Conservation (phyloP, 2,797 vertebrate species). For the Novumbra hubbsi region DNA sequence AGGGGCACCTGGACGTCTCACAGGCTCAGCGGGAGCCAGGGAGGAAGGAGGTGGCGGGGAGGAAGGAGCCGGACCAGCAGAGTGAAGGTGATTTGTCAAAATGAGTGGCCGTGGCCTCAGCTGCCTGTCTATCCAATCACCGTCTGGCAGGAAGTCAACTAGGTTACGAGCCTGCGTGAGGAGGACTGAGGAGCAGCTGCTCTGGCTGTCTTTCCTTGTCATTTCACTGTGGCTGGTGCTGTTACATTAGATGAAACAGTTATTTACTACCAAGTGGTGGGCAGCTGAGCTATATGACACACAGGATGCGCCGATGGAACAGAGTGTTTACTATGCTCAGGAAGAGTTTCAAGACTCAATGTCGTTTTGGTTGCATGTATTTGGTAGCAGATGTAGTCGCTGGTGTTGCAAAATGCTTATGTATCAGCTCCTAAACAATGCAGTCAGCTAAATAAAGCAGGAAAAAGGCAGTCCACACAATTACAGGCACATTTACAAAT, state of each 20-base stretch:
- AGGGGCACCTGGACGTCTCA: not conserved
- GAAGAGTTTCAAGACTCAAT: not conserved
- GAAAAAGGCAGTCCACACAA: too few species aligned
- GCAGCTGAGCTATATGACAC: not conserved
- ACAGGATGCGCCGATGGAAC: not conserved
- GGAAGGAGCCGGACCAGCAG: constrained; percentile 1
- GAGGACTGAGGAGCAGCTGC: not conserved
- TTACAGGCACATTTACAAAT: too few species aligned
- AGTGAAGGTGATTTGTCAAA: constrained; percentile 56
- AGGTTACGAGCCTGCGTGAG: not conserved
- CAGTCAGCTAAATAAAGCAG: too few species aligned
- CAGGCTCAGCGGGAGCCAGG: not conserved
- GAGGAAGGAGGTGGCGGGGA: not conserved
- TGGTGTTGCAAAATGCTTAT: too few species aligned
- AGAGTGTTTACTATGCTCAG: not conserved
- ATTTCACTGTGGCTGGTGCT: not conserved
- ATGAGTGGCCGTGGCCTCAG: constrained; percentile 39
- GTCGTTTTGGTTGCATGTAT: too few species aligned
- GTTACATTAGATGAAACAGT: constrained; percentile 1
- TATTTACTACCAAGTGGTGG: constrained; percentile 1
- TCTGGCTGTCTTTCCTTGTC: not conserved
- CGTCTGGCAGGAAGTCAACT: not conserved
- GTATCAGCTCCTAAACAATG: too few species aligned
- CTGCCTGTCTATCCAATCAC: constrained; percentile 14
- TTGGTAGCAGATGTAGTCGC: too few species aligned